These are phyloP conservation scores for Nyleta sp. DNA, from an alignment of 2,888 invertebrate species.

Conservation along the genomic window DNA sequence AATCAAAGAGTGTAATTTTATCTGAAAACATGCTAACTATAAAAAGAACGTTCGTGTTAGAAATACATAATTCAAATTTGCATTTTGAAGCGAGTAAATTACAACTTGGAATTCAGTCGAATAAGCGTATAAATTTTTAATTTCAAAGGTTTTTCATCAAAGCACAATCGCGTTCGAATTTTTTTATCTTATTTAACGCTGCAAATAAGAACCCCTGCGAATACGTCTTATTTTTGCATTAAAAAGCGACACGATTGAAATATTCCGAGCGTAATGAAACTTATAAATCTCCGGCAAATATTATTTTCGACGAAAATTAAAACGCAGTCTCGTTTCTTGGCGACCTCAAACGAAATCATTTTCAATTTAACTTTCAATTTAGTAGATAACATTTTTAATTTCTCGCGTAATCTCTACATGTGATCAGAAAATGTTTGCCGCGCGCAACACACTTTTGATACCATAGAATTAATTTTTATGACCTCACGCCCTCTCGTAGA, in stretches of 20 bases:
- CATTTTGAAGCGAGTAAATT: no score
- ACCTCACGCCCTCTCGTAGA: constrained; percentile 55
- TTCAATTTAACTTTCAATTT: constrained; percentile 24
- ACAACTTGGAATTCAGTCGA: no score
- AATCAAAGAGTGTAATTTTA: no score
- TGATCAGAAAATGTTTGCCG: constrained; percentile 13
- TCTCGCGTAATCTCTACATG: constrained; percentile 17
- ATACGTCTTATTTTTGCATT: background rate
- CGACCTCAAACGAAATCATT: constrained; percentile 13
- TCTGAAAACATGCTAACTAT: no score
- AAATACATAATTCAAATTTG: no score
- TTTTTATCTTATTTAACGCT: no score
- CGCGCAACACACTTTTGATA: constrained; percentile 19
- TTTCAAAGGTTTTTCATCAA: no score
- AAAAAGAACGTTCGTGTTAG: no score
- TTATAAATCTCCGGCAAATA: constrained; percentile 2
- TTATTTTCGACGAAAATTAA: constrained; percentile 8
- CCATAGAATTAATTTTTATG: constrained; percentile 61
- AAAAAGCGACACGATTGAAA: constrained; percentile 1
- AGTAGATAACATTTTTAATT: constrained; percentile 23
- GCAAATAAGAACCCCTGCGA: no score
- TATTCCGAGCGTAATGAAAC: background rate
- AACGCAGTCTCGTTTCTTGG: background rate
- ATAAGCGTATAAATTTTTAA: no score
- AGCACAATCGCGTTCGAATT: no score